A percentile compares a stretch with the other conserved stretches of the same genome.
Conservation (phyloP, 2,113 vertebrate species). For the Maylandia zebra region DNA sequence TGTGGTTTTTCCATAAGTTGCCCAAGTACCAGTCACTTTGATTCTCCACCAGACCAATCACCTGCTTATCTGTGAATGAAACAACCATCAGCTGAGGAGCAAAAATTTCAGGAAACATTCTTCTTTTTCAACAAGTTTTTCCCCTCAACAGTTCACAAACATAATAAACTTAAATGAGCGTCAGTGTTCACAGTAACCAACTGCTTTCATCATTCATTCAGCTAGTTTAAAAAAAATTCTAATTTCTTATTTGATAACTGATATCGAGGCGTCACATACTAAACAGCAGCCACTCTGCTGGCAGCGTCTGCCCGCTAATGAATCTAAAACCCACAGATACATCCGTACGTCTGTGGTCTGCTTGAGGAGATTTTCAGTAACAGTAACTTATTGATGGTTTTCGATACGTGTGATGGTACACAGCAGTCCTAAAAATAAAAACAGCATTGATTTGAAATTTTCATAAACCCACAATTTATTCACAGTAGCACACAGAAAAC, state of each 20-base stretch:
- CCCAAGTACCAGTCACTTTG: conserved; percentile 97
- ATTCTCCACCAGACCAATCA: conserved; percentile 94
- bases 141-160: neutral
- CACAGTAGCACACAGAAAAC: neutral
- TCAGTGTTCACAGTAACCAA: rapidly evolving
- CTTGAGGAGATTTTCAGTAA: neutral
- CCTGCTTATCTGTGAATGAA: conserved; percentile 79
- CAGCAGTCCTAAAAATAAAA: neutral
- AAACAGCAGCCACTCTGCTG: neutral
- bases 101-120: neutral
- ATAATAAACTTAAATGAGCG: neutral
- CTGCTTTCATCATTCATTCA: neutral
- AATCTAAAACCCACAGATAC: neutral
- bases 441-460: neutral
- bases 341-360: neutral
- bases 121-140: neutral
- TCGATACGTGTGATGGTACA: neutral
- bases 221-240: neutral
- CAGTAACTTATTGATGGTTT: neutral
- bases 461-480: neutral
- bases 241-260: neutral
- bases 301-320: neutral
- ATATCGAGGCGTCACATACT: neutral
- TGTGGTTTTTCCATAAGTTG: conserved; percentile 95
- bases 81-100: neutral